Percentiles rank a stretch among this genome's conserved stretches.
phyloP scores from a whole-genome alignment of 1,140 invertebrate genomes.

The Coptotermes formosanus region DNA sequence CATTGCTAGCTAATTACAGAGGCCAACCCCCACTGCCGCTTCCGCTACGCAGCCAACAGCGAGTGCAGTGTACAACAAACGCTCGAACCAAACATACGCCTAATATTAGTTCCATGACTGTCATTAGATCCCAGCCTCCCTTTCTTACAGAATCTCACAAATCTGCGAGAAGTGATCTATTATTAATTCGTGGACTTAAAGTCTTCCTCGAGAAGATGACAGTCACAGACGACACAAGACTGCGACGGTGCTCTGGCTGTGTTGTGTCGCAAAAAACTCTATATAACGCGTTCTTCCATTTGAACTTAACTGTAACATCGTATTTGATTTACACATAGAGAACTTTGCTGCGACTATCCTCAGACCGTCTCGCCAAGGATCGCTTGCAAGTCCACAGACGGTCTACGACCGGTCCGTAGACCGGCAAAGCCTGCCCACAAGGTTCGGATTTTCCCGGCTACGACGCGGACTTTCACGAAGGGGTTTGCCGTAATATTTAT shows the following conservation, averaged over 20 bases:
- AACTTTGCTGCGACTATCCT: background rate
- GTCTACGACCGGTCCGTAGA: too few species aligned
- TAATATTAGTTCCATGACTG: too few species aligned
- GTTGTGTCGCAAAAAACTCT: background rate
- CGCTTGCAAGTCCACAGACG: too few species aligned
- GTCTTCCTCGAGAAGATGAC: background rate
- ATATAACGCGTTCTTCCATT: background rate
- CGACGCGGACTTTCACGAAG: too few species aligned
- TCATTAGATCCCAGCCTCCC: background rate
- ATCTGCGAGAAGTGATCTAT: background rate
- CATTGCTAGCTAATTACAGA: background rate
- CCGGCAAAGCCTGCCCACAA: too few species aligned
- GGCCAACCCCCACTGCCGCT: background rate
- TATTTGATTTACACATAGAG: background rate
- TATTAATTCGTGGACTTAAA: background rate
- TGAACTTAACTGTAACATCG: too few species aligned
- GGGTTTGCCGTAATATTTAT: too few species aligned
- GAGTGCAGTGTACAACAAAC: too few species aligned
- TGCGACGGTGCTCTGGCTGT: too few species aligned
- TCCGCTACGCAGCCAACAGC: background rate
- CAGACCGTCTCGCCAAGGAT: background rate
- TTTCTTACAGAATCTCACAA: background rate
- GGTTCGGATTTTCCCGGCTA: too few species aligned
- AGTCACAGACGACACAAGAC: background rate
- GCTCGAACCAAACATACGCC: too few species aligned